Evolutionary conservation across 2,113 vertebrate genomes (phyloP).

Genomic region (Macquaria ambigua): DNA sequence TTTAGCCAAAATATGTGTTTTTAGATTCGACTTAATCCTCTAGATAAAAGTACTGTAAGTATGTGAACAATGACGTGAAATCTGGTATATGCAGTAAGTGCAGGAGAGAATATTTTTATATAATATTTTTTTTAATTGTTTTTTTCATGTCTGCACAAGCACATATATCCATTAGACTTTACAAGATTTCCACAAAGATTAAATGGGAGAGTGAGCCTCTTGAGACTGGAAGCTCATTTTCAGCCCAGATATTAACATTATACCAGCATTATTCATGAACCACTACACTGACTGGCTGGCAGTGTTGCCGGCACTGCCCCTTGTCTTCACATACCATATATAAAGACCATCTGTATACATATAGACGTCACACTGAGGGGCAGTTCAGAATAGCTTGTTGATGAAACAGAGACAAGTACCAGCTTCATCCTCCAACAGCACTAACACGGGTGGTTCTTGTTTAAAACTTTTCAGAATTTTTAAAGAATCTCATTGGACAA

Average conservation of each 20-base stretch:
- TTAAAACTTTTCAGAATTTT: neutral
- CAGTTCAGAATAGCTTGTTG: neutral
- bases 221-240: neutral
- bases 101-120: neutral
- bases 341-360: neutral
- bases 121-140: too few species aligned
- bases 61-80: neutral
- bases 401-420: neutral
- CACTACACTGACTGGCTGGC: neutral
- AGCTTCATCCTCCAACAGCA: neutral
- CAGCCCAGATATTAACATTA: neutral
- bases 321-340: neutral
- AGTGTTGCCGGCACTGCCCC: neutral
- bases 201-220: neutral
- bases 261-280: neutral
- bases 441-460: neutral
- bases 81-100: neutral
- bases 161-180: neutral
- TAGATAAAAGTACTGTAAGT: neutral
- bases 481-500: neutral
- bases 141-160: neutral
- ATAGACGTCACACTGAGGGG: neutral
- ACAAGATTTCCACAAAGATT: neutral
- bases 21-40: too few species aligned
- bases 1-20: too few species aligned